phyloP scores from a whole-genome alignment of 2,113 vertebrate genomes.

The Tetrao urogallus region DNA sequence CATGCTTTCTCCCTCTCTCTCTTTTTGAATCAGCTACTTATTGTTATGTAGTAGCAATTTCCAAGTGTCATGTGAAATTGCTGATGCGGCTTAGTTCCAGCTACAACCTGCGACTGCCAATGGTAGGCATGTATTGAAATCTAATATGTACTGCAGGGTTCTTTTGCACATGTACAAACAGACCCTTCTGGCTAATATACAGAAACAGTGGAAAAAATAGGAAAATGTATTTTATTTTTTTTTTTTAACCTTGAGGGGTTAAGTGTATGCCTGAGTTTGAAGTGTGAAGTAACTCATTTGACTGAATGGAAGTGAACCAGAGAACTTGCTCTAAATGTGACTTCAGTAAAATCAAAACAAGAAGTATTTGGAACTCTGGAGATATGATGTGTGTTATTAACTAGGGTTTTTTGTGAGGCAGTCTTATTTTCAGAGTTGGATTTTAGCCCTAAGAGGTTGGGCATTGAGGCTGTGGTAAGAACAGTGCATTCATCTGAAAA shows the following conservation, averaged over 20 bases:
- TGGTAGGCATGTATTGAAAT: constrained; percentile 38
- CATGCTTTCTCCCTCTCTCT: not conserved
- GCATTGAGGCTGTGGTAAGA: not conserved
- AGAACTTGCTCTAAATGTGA: not conserved
- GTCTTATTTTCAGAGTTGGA: not conserved
- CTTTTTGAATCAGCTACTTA: constrained; percentile 64
- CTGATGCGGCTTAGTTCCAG: constrained; percentile 75
- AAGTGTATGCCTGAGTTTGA: not conserved
- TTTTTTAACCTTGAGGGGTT: not conserved
- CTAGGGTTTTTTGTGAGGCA: not conserved
- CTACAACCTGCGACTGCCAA: constrained; percentile 58
- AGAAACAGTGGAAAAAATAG: not conserved
- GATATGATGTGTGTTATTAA: not conserved
- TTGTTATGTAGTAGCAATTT: constrained; percentile 75
- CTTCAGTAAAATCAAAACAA: not conserved
- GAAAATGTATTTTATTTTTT: not conserved
- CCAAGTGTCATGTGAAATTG: constrained; percentile 76
- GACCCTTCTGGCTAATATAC: constrained; percentile 13
- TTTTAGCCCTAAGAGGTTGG: not conserved
- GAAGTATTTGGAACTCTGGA: not conserved
- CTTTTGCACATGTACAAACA: constrained; percentile 10
- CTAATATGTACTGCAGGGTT: constrained; percentile 14
- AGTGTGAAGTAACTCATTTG: not conserved
- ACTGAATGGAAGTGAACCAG: not conserved
- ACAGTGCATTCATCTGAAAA: not conserved